Evolutionary conservation across 2,888 invertebrate species (phyloP), one percentile per base, ranked within the genome.

Genomic region (Cryptops parisi): DNA sequence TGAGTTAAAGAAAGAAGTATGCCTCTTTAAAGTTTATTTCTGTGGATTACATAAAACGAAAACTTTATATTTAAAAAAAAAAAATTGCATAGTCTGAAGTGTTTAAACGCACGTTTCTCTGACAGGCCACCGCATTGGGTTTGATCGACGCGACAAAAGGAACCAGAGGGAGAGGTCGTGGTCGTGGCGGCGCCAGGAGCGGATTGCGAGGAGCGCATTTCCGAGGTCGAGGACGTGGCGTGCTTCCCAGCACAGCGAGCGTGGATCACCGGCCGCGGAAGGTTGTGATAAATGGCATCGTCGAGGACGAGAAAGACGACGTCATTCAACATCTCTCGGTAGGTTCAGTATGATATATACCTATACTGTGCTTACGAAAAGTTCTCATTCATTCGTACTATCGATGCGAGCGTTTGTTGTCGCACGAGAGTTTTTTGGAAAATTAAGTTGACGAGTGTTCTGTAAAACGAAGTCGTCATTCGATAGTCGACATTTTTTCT

Each of bases 181-280:
- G 62, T 53, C 56, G 59, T 45, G 54, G 57, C 24, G 57, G 50
- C 9, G 51, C 56, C 23, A 47, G 54, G 3, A 39, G 41, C 15
- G 55, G 61, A 41, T 62, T 64, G 2, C 54, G 62, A 39, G 62
- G 65, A 21, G 54, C 63, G 22, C 60, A 58, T 17, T 54, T 60
- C 9, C 58, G 60, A 17, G 63, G 63, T 6, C 60, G 62, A 49
- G 59, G 59, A 9, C 43, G 57, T 19, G 54, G 55, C n/a, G 27
- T 27, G 12, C n/a, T 48, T n/a, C 24, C 40, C 26, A 33, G 24
- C 3, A 46, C 38, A 33, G 54, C 55, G 21, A 56, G 46, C 12
- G 80, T 88, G 39, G 93, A 94, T 72, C 84, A 90, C 60, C 73
- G 93, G 54, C 89, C 93, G 1, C 82, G 85, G 2, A 81, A 86